Conservation (phyloP, 2,888 invertebrate species). For the Brenthis ino region DNA sequence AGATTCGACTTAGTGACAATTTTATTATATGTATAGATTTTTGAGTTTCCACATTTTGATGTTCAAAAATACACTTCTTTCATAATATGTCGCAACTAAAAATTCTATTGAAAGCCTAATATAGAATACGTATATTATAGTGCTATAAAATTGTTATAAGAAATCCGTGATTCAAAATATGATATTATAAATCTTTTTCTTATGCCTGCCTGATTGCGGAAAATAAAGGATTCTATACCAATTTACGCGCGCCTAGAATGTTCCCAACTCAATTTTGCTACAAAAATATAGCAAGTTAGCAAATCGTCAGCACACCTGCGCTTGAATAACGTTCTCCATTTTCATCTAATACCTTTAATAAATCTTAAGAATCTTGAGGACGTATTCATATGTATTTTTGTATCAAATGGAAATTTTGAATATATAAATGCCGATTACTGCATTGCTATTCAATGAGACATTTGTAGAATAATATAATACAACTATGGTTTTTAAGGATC, state of each 20-base stretch:
- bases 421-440: not conserved
- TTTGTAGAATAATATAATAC: too few relatives aligned
- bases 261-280: conserved; percentile 68
- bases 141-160: too few relatives aligned
- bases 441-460: not conserved
- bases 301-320: conserved; percentile 79
- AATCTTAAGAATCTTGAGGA: conserved; percentile 69
- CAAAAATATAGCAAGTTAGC: conserved; percentile 79
- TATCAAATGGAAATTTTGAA: not conserved
- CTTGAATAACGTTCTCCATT: conserved; percentile 76
- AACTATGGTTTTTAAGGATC: too few relatives aligned
- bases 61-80: too few relatives aligned
- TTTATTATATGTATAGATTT: too few relatives aligned
- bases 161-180: too few relatives aligned
- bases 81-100: too few relatives aligned
- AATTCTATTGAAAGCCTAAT: too few relatives aligned
- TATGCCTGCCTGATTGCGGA: not conserved
- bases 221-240: not conserved
- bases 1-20: too few relatives aligned
- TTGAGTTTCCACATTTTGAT: too few relatives aligned
- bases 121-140: too few relatives aligned
- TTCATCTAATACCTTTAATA: conserved; percentile 74
- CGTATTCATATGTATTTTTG: conserved; percentile 56
- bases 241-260: conserved; percentile 45
- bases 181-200: not conserved